Base-by-base conservation (phyloP, 2,113 vertebrate species). In the Coturnix japonica region DNA sequence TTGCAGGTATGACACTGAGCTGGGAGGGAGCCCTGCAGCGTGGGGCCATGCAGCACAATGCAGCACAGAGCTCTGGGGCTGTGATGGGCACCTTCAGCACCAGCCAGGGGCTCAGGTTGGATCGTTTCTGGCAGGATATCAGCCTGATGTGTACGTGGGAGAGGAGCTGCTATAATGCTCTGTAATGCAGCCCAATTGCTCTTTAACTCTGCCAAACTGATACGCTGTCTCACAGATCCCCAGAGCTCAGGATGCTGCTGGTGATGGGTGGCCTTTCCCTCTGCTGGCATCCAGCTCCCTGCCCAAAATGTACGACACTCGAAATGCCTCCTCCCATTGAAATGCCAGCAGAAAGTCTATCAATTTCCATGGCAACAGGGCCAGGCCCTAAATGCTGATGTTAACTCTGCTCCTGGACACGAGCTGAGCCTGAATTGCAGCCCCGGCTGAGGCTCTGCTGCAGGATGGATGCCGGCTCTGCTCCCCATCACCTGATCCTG, bases 151-250 rank as follows among this genome's bases (percentile, higher is more conserved):
- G 61, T 63, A 37, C 21, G 93, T 88, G 95, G 94, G 85, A 94
- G 95, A 93, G 80, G 76, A 95, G 80, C 85, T 71, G 91, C 79
- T 81, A 5, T 56, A 71, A 77, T 35, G 79, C 72, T 60, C 57
- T 81, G 85, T 87, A 82, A 92, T 74, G 91, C 93, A 95, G 91
- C 85, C 91, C 94, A 96, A 94, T 95, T 93, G 93, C 95, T 95
- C 93, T 95, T 96, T 89, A 93, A 88, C 93, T 81, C 92, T 91
- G 91, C 85, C 86, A 89, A 94, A 31, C 91, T 78, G 54, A 91
- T 79, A 94, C 63, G 94, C 54, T 91, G 49, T 82, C 92, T 80
- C 18, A 19, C 54, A 72, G 74, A 46, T 93, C 94, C 92, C 82
- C 1, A 3, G 88, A 95, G 90, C 88, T 85, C 4, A 0, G 69